phyloP scores from a whole-genome alignment of 1,140 invertebrate genomes.

The Aporrectodea caliginosa region DNA sequence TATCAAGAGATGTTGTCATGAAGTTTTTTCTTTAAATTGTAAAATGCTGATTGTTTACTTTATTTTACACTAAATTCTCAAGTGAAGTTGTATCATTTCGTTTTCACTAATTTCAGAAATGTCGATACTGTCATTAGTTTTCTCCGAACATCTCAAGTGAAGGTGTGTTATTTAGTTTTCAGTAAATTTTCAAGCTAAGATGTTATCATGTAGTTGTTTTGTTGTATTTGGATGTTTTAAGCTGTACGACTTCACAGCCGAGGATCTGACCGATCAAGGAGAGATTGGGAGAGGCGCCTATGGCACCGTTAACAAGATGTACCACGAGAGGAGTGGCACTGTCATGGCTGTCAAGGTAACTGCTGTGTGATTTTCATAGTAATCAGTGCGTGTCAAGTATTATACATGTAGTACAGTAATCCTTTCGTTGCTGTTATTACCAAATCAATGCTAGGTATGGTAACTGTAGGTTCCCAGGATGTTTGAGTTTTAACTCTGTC shows the following conservation, averaged over 20 bases:
- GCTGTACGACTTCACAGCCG: slow-evolving; percentile 36
- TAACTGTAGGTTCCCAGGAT: too few relatives aligned
- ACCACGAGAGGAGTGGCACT: slow-evolving; percentile 76
- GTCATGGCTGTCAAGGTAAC: slow-evolving; percentile 88
- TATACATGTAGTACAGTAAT: too few relatives aligned
- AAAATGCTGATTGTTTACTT: background rate
- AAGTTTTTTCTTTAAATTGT: too few relatives aligned
- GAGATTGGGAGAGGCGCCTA: slow-evolving; percentile 93
- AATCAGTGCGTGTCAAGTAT: too few relatives aligned
- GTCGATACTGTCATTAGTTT: background rate
- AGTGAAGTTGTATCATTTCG: background rate
- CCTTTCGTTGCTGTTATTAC: too few relatives aligned
- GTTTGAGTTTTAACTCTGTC: too few relatives aligned
- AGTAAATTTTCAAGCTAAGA: background rate
- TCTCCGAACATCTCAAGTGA: background rate
- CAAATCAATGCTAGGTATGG: too few relatives aligned
- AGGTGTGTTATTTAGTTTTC: background rate
- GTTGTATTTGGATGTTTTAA: background rate
- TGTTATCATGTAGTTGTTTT: background rate
- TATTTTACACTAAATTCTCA: background rate
- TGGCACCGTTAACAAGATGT: slow-evolving; percentile 94
- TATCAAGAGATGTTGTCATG: too few relatives aligned
- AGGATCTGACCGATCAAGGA: slow-evolving; percentile 60
- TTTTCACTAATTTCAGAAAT: background rate
- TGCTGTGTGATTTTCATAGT: too few relatives aligned